phyloP scores from a whole-genome alignment of 1,140 invertebrate species.

The Bombus sylvicola region DNA sequence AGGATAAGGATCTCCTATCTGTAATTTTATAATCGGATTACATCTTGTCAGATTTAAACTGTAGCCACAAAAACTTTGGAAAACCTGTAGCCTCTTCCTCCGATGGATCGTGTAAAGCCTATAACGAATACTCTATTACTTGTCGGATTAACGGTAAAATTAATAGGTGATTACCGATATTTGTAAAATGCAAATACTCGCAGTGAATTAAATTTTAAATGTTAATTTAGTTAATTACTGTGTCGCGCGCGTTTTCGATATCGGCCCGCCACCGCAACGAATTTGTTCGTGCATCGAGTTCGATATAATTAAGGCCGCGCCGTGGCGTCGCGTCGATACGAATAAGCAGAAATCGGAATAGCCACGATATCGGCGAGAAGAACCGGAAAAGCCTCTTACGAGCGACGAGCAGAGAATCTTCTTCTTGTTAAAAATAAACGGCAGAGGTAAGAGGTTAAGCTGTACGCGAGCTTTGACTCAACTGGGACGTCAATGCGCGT shows the following conservation, averaged over 20 bases:
- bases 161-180: slow-evolving; percentile 12
- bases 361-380: slow-evolving; percentile 42
- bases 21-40: no score
- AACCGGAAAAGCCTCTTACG: slow-evolving; percentile 54
- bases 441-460: slow-evolving; percentile 50
- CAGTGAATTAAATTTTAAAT: background rate
- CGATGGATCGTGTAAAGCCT: background rate
- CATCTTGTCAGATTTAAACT: no score
- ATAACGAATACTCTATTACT: background rate
- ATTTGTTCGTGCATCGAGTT: background rate
- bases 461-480: slow-evolving; percentile 36
- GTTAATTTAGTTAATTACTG: slow-evolving; percentile 24
- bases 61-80: background rate
- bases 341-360: slow-evolving; percentile 37
- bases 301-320: slow-evolving; percentile 29
- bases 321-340: background rate
- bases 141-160: background rate
- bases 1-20: no score
- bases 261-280: background rate
- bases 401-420: slow-evolving; percentile 38
- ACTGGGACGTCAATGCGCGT: background rate
- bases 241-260: background rate
- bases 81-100: background rate
- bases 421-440: slow-evolving; percentile 64
- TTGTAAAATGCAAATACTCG: background rate